These are phyloP conservation scores for Hippocampus kuda DNA, from an alignment of 2,797 vertebrate species.

Conservation along the genomic window DNA sequence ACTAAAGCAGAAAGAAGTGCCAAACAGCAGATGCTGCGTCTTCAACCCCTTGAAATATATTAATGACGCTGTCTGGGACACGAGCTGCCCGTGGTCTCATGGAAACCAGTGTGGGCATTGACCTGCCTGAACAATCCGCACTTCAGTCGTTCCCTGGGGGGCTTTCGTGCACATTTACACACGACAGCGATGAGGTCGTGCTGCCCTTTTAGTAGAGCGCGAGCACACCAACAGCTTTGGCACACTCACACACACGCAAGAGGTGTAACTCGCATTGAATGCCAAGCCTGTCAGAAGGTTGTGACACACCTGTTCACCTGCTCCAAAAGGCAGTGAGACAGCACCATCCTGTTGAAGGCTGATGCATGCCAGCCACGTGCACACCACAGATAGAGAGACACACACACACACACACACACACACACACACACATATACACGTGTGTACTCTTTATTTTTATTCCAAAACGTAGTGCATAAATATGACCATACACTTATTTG, in stretches of 20 bases:
- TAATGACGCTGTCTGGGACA: constrained; percentile 44
- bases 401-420: not conserved
- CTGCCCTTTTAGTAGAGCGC: constrained; percentile 50
- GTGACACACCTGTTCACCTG: constrained; percentile 5
- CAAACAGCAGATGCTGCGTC: constrained; percentile 38
- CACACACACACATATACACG: not conserved
- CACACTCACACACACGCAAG: constrained; percentile 13
- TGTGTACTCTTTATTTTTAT: too few species aligned
- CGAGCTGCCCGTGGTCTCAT: constrained; percentile 26
- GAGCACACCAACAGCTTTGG: constrained; percentile 30
- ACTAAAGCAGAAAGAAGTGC: constrained; percentile 1
- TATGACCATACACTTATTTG: too few species aligned
- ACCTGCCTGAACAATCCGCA: constrained; percentile 56
- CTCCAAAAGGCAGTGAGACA: not conserved
- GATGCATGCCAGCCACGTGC: not conserved
- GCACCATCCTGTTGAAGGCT: constrained; percentile 4
- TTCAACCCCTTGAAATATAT: constrained; percentile 44
- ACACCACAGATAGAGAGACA: not conserved
- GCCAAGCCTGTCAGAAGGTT: not conserved
- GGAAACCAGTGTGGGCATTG: constrained; percentile 39
- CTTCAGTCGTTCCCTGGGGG: constrained; percentile 42
- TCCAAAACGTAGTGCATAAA: too few species aligned
- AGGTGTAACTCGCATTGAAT: not conserved
- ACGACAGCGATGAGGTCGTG: constrained; percentile 45
- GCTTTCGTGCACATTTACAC: constrained; percentile 56